Conservation (phyloP, 2,113 vertebrate species). For the Rallus limicola region DNA sequence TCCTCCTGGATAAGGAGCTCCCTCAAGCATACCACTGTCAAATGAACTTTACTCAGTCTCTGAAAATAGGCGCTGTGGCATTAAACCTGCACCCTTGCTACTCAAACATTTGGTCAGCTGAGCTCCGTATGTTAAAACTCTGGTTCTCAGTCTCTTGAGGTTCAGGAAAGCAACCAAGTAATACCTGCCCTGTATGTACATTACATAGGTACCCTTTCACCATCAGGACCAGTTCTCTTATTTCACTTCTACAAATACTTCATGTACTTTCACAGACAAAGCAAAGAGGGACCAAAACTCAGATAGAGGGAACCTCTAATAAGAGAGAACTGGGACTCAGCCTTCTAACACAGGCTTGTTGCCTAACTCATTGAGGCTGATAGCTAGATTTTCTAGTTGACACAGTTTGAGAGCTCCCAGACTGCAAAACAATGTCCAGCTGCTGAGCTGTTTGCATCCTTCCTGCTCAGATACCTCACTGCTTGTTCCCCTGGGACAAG, state of each 20-base stretch:
- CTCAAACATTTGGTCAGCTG: neutral
- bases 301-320: neutral
- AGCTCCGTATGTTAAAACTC: neutral
- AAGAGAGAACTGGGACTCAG: neutral
- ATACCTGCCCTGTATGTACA: neutral
- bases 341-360: neutral
- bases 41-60: constrained; percentile 1
- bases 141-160: neutral
- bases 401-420: neutral
- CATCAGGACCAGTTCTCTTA: neutral
- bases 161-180: neutral
- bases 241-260: neutral
- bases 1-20: neutral
- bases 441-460: neutral
- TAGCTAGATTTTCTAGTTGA: neutral
- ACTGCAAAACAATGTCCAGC: rapidly evolving
- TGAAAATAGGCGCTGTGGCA: constrained; percentile 18
- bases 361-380: neutral
- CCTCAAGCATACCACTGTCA: neutral
- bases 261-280: neutral
- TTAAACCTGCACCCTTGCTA: neutral
- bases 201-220: neutral
- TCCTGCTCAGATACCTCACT: neutral
- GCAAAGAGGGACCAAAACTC: neutral
- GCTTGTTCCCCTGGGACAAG: neutral